These are phyloP conservation scores for Speoplatyrhinus poulsoni DNA, from an alignment of 2,113 vertebrate species.

Conservation along the genomic window DNA sequence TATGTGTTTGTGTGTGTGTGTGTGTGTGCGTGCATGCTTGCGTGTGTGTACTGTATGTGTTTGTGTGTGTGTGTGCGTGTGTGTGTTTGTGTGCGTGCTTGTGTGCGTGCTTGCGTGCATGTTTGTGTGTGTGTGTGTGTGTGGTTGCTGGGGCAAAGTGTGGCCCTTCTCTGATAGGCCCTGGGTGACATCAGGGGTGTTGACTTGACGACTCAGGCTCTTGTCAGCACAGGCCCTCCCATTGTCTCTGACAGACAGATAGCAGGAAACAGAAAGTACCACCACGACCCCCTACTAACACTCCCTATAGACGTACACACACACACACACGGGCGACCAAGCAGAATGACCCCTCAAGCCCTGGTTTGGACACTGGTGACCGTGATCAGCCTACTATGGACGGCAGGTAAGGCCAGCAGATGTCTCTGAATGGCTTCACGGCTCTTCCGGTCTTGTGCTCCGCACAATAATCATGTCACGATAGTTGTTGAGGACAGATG, in stretches of 20 bases:
- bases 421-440: background rate
- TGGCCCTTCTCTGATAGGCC: constrained; percentile 55
- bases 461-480: background rate
- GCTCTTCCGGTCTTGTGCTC: background rate
- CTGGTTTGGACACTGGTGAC: constrained; percentile 46
- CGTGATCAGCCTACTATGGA: constrained; percentile 28
- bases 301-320: constrained; percentile 6
- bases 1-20: too few relatives aligned
- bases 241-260: constrained; percentile 56
- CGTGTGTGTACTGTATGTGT: background rate
- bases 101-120: constrained; percentile 20
- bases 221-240: constrained; percentile 63
- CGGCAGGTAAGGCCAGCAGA: constrained; percentile 51
- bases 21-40: too few relatives aligned
- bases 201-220: constrained; percentile 39
- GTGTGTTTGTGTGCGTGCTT: constrained; percentile 7
- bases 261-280: constrained; percentile 52
- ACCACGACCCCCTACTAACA: constrained; percentile 10
- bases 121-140: background rate
- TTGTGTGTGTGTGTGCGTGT: background rate
- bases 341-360: constrained; percentile 48
- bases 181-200: constrained; percentile 52
- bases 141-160: too few relatives aligned
- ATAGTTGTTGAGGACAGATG: background rate
- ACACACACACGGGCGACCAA: background rate